A percentile compares a stretch with the other conserved stretches of the same genome.
Conservation (phyloP, 2,797 vertebrate species). For the Mastacembelus armatus region DNA sequence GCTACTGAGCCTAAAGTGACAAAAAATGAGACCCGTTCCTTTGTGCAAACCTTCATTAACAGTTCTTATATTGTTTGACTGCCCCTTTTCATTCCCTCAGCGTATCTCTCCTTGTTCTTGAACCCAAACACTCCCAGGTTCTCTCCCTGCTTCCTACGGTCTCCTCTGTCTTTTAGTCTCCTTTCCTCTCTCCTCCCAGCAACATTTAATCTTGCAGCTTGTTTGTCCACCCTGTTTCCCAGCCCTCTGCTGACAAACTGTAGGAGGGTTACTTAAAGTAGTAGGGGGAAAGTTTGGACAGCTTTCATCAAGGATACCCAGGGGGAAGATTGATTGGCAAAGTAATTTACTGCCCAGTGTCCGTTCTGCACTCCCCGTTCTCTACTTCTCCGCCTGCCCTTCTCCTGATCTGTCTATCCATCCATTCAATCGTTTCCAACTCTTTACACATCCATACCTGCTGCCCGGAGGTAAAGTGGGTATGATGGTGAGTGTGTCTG, state of each 20-base stretch:
- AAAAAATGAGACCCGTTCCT: slow-evolving; percentile 59
- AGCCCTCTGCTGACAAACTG: slow-evolving; percentile 78
- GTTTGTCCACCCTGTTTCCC: slow-evolving; percentile 72
- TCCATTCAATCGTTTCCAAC: slow-evolving; percentile 49
- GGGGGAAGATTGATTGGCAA: slow-evolving; percentile 86
- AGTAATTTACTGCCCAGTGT: slow-evolving; percentile 83
- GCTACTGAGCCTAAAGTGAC: slow-evolving; percentile 41
- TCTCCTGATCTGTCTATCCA: slow-evolving; percentile 58
- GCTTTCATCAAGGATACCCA: slow-evolving; percentile 78
- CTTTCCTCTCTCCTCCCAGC: slow-evolving; percentile 50
- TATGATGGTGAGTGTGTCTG: slow-evolving; percentile 44
- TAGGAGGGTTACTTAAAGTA: slow-evolving; percentile 81
- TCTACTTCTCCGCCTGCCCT: slow-evolving; percentile 45
- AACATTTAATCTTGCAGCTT: slow-evolving; percentile 78
- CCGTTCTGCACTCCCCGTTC: slow-evolving; percentile 54
- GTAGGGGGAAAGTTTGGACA: slow-evolving; percentile 79
- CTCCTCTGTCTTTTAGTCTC: slow-evolving; percentile 33
- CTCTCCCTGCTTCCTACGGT: slow-evolving; percentile 17
- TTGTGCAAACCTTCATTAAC: slow-evolving; percentile 47
- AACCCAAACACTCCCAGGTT: slow-evolving; percentile 26
- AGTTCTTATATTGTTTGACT: slow-evolving; percentile 19
- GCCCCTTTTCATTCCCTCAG: slow-evolving; percentile 30
- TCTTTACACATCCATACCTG: slow-evolving; percentile 70
- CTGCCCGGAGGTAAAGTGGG: slow-evolving; percentile 70
- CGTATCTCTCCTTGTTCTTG: slow-evolving; percentile 21